A percentile compares a stretch with the other conserved stretches of the same genome.
Evolutionary conservation across 1,140 invertebrate species (phyloP).

Genomic region (Drosophila albomicans): DNA sequence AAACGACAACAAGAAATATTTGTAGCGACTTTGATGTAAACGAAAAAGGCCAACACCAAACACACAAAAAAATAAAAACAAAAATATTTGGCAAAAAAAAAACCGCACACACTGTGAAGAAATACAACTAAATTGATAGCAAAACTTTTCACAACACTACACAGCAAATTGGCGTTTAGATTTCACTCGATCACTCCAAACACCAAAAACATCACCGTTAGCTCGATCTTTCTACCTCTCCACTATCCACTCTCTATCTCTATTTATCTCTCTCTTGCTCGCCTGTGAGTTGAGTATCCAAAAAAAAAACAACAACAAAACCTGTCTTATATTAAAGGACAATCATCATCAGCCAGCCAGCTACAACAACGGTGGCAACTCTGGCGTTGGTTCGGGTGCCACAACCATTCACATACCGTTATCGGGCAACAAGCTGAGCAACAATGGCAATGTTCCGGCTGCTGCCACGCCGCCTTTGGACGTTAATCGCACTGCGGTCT

Average conservation of each 20-base stretch:
- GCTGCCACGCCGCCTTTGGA: slow-evolving; percentile 94
- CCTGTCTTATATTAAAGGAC: slow-evolving; percentile 78
- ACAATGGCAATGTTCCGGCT: slow-evolving; percentile 87
- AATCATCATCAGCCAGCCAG: slow-evolving; percentile 67
- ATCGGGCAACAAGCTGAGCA: slow-evolving; percentile 89
- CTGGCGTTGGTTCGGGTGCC: slow-evolving; percentile 65
- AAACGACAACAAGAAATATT: slow-evolving; percentile 21
- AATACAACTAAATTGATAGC: slow-evolving; percentile 36
- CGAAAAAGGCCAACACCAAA: slow-evolving; percentile 48
- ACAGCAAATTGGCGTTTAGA: slow-evolving; percentile 54
- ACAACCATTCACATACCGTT: slow-evolving; percentile 87
- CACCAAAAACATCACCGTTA: slow-evolving; percentile 10
- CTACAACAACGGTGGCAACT: slow-evolving; percentile 64
- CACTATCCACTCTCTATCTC: slow-evolving; percentile 21
- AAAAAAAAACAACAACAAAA: slow-evolving; percentile 45
- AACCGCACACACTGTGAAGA: slow-evolving; percentile 19
- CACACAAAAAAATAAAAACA: slow-evolving; percentile 59
- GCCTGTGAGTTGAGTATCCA: slow-evolving; percentile 25
- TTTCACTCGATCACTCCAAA: neutral
- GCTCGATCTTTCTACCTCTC: slow-evolving; percentile 28
- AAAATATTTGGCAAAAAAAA: slow-evolving; percentile 60
- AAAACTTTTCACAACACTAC: slow-evolving; percentile 27
- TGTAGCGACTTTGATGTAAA: slow-evolving; percentile 60
- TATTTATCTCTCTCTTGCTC: slow-evolving; percentile 23
- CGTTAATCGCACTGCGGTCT: slow-evolving; percentile 96